These are phyloP conservation scores for Leucoraja erinaceus DNA, from an alignment of 2,113 vertebrate genomes.

Conservation along the genomic window DNA sequence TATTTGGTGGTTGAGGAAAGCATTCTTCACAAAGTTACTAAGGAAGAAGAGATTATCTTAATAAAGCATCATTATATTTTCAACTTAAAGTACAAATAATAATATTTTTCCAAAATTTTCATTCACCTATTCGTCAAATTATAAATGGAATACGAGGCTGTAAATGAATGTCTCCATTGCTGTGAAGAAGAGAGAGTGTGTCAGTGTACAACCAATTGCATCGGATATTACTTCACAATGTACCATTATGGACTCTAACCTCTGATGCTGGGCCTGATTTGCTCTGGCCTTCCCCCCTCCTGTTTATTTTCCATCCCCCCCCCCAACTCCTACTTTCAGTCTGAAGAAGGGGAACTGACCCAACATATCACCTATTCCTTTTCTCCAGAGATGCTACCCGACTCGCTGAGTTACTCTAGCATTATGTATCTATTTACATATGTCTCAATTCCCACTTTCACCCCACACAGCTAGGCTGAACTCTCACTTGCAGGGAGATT, in stretches of 20 bases:
- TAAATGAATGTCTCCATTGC: conserved; percentile 89
- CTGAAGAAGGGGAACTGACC: no score
- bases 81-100: conserved; percentile 39
- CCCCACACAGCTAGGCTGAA: neutral
- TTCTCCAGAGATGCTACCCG: no score
- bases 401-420: no score
- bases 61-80: conserved; percentile 41
- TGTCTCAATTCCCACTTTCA: neutral
- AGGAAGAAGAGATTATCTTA: conserved; percentile 44
- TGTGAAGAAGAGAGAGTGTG: conserved; percentile 49
- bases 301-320: no score
- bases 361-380: no score
- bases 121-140: conserved; percentile 71
- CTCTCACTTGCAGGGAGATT: neutral
- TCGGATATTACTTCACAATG: neutral
- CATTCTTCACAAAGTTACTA: conserved; percentile 71
- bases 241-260: no score
- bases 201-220: neutral
- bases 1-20: conserved; percentile 66
- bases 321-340: no score
- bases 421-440: neutral
- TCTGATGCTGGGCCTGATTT: no score
- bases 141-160: conserved; percentile 82
- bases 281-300: no score
- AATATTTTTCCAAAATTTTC: conserved; percentile 43